phyloP scores from a whole-genome alignment of 2,888 invertebrate species.

The Hirtodrosophila histrioides region DNA sequence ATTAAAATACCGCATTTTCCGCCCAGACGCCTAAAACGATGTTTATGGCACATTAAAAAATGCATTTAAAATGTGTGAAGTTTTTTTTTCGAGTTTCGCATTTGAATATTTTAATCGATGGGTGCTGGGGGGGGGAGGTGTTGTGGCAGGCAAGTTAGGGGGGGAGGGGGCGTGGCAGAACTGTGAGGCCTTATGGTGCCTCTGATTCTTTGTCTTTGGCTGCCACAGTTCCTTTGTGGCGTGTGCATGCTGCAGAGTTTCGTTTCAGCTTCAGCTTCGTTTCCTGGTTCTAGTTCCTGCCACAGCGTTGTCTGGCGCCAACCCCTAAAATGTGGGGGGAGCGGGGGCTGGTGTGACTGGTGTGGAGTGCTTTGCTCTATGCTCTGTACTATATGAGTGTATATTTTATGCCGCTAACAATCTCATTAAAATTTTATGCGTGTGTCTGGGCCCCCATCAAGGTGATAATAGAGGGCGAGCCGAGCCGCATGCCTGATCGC shows the following conservation, averaged over 20 bases:
- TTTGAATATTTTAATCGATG: slow-evolving; percentile 73
- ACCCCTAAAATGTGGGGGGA: slow-evolving; percentile 20
- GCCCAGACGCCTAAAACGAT: slow-evolving; percentile 34
- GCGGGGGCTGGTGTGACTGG: neutral
- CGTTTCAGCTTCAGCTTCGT: slow-evolving; percentile 17
- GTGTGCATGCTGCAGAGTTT: slow-evolving; percentile 54
- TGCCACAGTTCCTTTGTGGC: slow-evolving; percentile 45
- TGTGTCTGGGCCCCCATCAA: slow-evolving; percentile 63
- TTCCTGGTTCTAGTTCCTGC: slow-evolving; percentile 21
- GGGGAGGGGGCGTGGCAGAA: no score
- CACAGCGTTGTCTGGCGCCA: slow-evolving; percentile 8
- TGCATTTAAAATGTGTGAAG: slow-evolving; percentile 70
- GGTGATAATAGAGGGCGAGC: slow-evolving; percentile 70
- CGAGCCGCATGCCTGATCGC: slow-evolving; percentile 26
- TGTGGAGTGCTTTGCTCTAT: slow-evolving; percentile 14
- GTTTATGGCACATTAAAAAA: slow-evolving; percentile 71
- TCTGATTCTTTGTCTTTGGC: slow-evolving; percentile 48
- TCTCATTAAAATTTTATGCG: slow-evolving; percentile 81
- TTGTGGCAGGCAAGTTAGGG: no score
- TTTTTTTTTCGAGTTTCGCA: slow-evolving; percentile 42
- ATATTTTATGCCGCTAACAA: slow-evolving; percentile 78
- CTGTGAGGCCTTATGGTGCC: slow-evolving; percentile 21
- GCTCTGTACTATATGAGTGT: slow-evolving; percentile 45
- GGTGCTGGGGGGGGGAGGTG: neutral
- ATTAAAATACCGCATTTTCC: slow-evolving; percentile 20